These are phyloP conservation scores for Pionites leucogaster DNA, from an alignment of 2,113 vertebrate genomes.

Conservation along the genomic window DNA sequence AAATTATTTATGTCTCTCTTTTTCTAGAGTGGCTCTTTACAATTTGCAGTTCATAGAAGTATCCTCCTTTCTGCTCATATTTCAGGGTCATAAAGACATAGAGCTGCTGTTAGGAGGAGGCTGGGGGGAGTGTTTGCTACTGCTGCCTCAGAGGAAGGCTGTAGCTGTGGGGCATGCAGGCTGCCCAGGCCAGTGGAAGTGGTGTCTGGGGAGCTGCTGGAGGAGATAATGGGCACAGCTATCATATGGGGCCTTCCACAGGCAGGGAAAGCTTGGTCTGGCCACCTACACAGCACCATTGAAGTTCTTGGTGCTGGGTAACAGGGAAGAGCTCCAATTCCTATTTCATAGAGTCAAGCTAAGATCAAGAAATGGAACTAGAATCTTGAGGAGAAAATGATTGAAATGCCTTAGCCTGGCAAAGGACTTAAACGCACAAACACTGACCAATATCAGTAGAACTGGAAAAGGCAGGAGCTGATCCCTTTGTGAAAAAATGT, in stretches of 20 bases:
- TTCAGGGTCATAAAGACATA: not conserved
- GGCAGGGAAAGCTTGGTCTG: rapidly evolving
- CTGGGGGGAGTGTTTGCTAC: not conserved
- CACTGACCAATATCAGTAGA: not conserved
- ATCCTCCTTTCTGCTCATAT: not conserved
- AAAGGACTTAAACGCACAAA: not conserved
- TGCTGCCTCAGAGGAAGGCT: rapidly evolving
- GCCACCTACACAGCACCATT: not conserved
- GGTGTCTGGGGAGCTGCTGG: not conserved
- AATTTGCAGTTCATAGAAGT: not conserved
- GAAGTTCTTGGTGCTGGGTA: rapidly evolving
- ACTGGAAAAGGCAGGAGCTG: not conserved
- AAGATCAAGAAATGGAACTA: not conserved
- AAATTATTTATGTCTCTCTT: not conserved
- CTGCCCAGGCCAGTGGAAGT: rapidly evolving
- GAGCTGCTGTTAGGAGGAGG: not conserved
- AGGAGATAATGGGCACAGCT: not conserved
- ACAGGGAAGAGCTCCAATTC: not conserved
- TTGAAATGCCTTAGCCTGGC: not conserved
- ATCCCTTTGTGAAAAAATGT: not conserved
- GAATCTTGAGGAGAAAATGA: not conserved
- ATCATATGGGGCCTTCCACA: rapidly evolving
- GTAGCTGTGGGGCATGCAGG: rapidly evolving
- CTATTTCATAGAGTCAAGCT: not conserved
- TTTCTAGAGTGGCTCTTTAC: not conserved